Conservation (phyloP, 2,797 vertebrate species). For the Anguilla pacifica region DNA sequence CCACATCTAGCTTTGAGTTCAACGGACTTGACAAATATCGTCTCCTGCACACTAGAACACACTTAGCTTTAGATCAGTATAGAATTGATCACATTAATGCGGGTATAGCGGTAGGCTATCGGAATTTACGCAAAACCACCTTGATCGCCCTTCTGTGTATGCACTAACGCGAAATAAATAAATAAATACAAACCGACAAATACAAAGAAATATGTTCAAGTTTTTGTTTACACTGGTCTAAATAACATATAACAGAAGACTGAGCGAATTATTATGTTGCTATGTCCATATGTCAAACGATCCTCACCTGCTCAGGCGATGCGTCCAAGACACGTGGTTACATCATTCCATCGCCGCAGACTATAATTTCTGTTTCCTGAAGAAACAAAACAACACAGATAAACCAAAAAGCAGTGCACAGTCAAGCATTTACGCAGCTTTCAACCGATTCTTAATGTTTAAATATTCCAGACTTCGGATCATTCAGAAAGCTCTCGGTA, state of each 20-base stretch:
- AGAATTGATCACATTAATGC: not conserved
- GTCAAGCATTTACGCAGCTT: not conserved
- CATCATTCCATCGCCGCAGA: conserved; percentile 13
- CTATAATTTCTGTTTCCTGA: not conserved
- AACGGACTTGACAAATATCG: conserved; percentile 46
- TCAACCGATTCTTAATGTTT: not conserved
- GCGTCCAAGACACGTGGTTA: conserved; percentile 19
- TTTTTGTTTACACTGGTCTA: not conserved
- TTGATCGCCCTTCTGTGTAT: conserved; percentile 4
- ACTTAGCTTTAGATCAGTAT: conserved; percentile 67
- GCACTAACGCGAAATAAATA: not conserved
- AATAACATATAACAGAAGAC: not conserved
- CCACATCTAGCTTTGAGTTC: conserved; percentile 30
- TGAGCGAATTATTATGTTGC: not conserved
- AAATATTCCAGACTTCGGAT: not conserved
- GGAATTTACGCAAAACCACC: conserved; percentile 20
- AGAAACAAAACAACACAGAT: not conserved
- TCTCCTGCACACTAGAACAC: conserved; percentile 54
- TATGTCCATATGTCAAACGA: not conserved
- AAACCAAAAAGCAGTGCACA: not conserved
- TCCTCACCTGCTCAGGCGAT: conserved; percentile 16
- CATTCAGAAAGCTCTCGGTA: not conserved
- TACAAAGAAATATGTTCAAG: not conserved
- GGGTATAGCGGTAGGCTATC: conserved; percentile 1
- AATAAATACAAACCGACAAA: not conserved